Base-by-base conservation (phyloP, 2,113 vertebrate species). In the Hippocampus barbouri region DNA sequence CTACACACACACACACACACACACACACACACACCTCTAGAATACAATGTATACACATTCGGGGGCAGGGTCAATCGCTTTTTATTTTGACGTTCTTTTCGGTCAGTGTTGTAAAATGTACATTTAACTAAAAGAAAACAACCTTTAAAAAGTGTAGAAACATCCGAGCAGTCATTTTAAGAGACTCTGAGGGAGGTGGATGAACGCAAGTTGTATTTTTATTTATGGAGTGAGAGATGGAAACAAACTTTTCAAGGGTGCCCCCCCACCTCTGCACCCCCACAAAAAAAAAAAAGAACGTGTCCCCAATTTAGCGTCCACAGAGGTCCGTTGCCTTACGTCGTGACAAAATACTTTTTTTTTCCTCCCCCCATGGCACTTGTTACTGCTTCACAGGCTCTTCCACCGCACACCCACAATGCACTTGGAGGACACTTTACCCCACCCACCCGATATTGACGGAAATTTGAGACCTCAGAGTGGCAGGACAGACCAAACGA, bases 11-110 rank as follows among this genome's bases (percentile, higher is more conserved):
- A 25, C 1, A 1, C 25, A 25, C 68, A 68, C 68, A 70, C 71
- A 71, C 68, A 68, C 68, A 70, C 68, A 71, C 64, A 71, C 80
- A 74, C 70, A 78, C 45, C 80, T 76, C 34, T 77, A 79, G 66
- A 94, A 80, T 56, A 78, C 25, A 47, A 20, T 69, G 66, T 38
- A 71, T 70, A 81, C 83, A 80, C 68, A 79, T 85, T 91, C 83
- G 90, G 90, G 83, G 89, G 86, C 89, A 89, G 90, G 89, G 90
- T 91, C 70, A 70, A 85, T 86, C 80, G 77, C 70, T 79, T 59
- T 82, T 85, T 83, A 70, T 59, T 72, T 69, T 73, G 63, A 8
- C 45, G 88, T 78, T 69, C 47, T 77, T 86, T 83, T 80, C 64
- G 8, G 67, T 80, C 83, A 67, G 75, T 78, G 78, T 84, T 64